Conservation (phyloP, 2,888 invertebrate species). For the Hylaea fasciaria region DNA sequence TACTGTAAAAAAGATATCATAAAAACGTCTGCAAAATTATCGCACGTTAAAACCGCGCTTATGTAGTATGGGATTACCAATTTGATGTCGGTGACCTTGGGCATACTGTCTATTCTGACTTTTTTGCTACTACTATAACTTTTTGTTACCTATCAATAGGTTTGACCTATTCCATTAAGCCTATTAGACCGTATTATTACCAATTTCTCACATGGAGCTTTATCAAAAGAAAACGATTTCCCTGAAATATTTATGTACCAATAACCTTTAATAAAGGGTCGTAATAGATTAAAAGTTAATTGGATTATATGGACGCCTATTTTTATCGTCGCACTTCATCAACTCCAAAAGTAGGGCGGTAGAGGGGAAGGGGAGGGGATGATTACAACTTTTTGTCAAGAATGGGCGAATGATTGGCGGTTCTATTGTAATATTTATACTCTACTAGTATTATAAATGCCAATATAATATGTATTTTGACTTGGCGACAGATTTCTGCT, state of each 20-base stretch:
- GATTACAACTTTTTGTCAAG: slow-evolving; percentile 23
- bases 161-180: background rate
- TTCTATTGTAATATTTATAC: slow-evolving; percentile 3
- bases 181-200: background rate
- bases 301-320: slow-evolving; percentile 36
- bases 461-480: too few relatives aligned
- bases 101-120: too few relatives aligned
- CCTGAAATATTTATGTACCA: slow-evolving; percentile 26
- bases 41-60: too few relatives aligned
- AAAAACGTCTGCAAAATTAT: too few relatives aligned
- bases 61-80: too few relatives aligned
- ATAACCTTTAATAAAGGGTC: slow-evolving; percentile 36
- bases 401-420: slow-evolving; percentile 22
- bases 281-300: slow-evolving; percentile 45
- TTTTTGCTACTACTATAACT: too few relatives aligned
- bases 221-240: slow-evolving; percentile 15
- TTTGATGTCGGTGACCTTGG: too few relatives aligned
- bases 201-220: slow-evolving; percentile 1
- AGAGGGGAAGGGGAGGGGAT: slow-evolving; percentile 2
- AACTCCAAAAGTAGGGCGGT: slow-evolving; percentile 3
- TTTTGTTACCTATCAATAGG: too few relatives aligned
- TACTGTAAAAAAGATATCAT: too few relatives aligned
- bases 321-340: slow-evolving; percentile 41
- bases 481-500: too few relatives aligned
- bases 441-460: too few relatives aligned